Evolutionary conservation across 2,113 vertebrate genomes (phyloP).

Genomic region (Piprites chloris): DNA sequence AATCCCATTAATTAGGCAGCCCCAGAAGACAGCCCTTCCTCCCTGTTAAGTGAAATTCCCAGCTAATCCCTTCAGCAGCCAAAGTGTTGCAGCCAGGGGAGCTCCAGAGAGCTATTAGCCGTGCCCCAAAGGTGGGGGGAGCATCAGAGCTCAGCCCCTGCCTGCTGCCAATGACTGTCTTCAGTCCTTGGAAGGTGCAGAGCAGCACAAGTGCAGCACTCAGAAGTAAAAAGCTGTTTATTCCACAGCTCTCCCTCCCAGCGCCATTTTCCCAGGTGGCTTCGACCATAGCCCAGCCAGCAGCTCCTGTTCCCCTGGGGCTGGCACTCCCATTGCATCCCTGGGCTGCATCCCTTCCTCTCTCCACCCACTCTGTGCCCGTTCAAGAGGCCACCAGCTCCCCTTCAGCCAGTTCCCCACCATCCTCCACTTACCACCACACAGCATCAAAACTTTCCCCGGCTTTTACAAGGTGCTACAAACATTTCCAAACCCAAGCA

Average conservation of each 20-base stretch:
- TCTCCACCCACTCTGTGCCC: background rate
- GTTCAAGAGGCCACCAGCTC: background rate
- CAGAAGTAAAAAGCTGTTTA: background rate
- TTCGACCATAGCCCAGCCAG: background rate
- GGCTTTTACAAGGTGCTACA: background rate
- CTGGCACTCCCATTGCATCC: background rate
- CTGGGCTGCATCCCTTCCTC: background rate
- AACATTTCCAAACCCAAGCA: background rate
- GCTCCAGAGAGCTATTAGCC: background rate
- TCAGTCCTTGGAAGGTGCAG: background rate
- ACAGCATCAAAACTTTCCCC: rapidly evolving
- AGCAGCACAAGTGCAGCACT: background rate
- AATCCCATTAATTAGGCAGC: conserved; percentile 42
- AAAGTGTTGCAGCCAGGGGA: background rate
- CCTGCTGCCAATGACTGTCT: background rate
- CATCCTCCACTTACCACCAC: background rate
- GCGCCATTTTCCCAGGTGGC: background rate
- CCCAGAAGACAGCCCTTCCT: conserved; percentile 41
- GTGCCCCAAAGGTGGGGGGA: background rate
- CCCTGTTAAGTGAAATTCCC: conserved; percentile 17
- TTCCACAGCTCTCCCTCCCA: background rate
- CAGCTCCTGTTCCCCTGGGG: background rate
- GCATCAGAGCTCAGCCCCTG: background rate
- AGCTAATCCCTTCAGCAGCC: conserved; percentile 10
- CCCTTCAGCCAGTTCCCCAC: background rate